Base-by-base conservation (phyloP, 2,113 vertebrate genomes). In the Lophura nycthemera region DNA sequence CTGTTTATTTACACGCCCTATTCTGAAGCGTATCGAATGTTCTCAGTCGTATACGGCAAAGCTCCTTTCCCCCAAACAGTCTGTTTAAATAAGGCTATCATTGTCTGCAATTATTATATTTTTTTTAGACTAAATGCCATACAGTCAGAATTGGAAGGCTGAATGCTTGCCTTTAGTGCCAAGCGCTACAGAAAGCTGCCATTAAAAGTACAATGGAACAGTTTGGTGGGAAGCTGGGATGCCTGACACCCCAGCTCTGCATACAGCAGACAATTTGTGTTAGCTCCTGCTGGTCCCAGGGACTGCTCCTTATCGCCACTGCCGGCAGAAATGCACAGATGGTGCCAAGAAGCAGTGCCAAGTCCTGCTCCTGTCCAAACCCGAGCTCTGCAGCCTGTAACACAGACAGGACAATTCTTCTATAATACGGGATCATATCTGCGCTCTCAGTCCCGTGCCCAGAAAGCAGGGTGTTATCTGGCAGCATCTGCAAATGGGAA, bases 171-270 rank as follows among this genome's bases (percentile, higher is more conserved):
- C 92, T 94, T 56, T 38, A 82, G 89, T 64, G 83, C 60, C 12
- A 32, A 87, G 82, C 6, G 16, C 88, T 89, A 45, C 77, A 89
- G 88, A 95, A 89, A 85, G 89, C 63, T 88, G 84, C 91, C 78
- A 93, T 95, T 95, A 85, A 81, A 95, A 97, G 93, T 81, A 96
- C 95, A 97, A 96, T 86, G 80, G 94, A 92, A 93, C 91, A 92
- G 83, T 95, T 94, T 92, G 86, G 95, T 93, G 96, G 92, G 92
- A 96, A 92, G 96, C 93, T 95, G 92, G 95, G 97, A 92, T 94
- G 95, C 93, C 89, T 93, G 86, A 87, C 92, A 97, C 61, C 71
- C 65, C 89, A 89, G 90, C 95, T 92, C 75, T 86, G 92, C 92
- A 82, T 77, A 82, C 38, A 95, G 92, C 83, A 96, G 95, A 95